Percentiles rank a stretch among this genome's conserved stretches.
These are phyloP conservation scores for Yasuhikotakia modesta DNA, from an alignment of 2,797 vertebrate species.

Conservation along the genomic window DNA sequence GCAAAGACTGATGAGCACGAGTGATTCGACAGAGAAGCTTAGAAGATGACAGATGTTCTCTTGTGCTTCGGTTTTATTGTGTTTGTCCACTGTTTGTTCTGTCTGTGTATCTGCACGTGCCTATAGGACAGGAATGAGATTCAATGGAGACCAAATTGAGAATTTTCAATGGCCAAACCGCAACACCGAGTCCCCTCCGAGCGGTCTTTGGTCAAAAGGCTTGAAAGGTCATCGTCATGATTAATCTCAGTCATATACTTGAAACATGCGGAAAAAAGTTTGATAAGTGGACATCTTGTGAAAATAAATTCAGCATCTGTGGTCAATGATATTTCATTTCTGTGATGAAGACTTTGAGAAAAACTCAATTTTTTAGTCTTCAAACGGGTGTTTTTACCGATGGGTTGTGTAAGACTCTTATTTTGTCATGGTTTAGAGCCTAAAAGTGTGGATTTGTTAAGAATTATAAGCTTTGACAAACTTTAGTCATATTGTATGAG, in stretches of 20 bases:
- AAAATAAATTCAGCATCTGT: too few relatives aligned
- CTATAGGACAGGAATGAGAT: neutral
- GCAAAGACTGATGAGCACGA: neutral
- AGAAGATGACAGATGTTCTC: neutral
- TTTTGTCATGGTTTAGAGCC: neutral
- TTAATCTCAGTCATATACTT: too few relatives aligned
- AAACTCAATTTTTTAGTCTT: neutral
- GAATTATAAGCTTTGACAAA: conserved; percentile 7
- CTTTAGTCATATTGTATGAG: neutral
- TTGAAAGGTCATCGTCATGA: too few relatives aligned
- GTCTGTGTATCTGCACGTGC: conserved; percentile 3
- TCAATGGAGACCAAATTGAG: conserved; percentile 2
- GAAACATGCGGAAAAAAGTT: too few relatives aligned
- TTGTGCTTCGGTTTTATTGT: too few relatives aligned
- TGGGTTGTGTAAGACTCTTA: neutral
- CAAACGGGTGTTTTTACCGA: conserved; percentile 5
- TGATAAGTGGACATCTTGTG: too few relatives aligned
- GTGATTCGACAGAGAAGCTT: conserved; percentile 9
- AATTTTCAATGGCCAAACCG: too few relatives aligned
- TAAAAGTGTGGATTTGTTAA: conserved; percentile 21
- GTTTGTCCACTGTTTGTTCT: conserved; percentile 37
- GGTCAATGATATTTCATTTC: too few relatives aligned
- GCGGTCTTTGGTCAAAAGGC: too few relatives aligned
- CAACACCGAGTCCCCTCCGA: too few relatives aligned
- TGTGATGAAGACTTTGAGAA: neutral